These are phyloP conservation scores for Sphinx pinastri DNA, from an alignment of 2,888 invertebrate genomes.

Conservation along the genomic window DNA sequence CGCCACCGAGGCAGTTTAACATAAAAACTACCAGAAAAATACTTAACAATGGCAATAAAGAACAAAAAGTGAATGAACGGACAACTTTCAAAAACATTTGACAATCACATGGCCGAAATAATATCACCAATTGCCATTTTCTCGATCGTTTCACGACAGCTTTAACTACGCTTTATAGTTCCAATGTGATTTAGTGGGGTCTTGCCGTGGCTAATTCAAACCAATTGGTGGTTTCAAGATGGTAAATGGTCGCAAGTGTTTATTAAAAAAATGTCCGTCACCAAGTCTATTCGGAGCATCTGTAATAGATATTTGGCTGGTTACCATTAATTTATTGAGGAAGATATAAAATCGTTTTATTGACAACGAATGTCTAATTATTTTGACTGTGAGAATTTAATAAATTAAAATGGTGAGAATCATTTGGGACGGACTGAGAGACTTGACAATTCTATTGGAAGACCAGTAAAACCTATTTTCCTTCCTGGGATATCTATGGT, in stretches of 20 bases:
- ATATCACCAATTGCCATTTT: constrained; percentile 17
- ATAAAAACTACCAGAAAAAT: too few species aligned
- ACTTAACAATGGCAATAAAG: too few species aligned
- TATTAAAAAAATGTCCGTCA: constrained; percentile 16
- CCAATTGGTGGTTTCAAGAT: constrained; percentile 17
- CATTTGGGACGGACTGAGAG: neutral
- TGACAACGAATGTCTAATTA: neutral
- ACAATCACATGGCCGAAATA: constrained; percentile 9
- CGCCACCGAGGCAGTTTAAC: too few species aligned
- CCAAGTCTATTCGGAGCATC: neutral
- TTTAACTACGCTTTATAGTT: constrained; percentile 19
- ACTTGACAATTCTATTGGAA: too few species aligned
- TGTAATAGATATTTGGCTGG: neutral
- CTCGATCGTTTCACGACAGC: neutral
- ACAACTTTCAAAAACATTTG: neutral
- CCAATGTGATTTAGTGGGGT: constrained; percentile 20
- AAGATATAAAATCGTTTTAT: neutral
- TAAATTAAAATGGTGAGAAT: neutral
- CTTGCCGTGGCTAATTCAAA: constrained; percentile 7
- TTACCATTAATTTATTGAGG: constrained; percentile 7
- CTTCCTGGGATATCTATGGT: too few species aligned
- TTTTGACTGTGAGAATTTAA: neutral
- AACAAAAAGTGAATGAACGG: neutral
- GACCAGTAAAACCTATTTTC: too few species aligned
- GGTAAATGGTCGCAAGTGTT: constrained; percentile 21